These are phyloP conservation scores for Akabosia matsudoensis DNA, from an alignment of 1,140 invertebrate species.

Conservation along the genomic window DNA sequence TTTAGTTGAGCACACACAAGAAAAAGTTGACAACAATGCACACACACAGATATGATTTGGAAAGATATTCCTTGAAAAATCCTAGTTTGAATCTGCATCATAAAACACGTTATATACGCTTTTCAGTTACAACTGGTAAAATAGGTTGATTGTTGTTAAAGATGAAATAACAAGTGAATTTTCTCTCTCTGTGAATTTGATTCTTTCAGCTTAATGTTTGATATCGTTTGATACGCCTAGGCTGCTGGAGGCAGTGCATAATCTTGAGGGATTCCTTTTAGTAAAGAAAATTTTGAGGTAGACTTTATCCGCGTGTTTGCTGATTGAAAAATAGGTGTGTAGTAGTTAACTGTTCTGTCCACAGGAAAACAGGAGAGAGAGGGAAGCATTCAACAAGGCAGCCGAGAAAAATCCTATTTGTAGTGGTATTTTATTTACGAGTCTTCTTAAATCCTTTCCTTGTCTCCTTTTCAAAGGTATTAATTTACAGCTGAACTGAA, in stretches of 20 bases:
- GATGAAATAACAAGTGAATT: neutral
- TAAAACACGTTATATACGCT: constrained; percentile 2
- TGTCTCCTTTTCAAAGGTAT: neutral
- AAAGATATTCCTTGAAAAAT: neutral
- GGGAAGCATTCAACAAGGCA: neutral
- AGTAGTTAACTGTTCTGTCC: neutral
- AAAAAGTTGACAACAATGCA: constrained; percentile 19
- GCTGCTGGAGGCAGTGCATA: neutral
- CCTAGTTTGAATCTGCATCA: neutral
- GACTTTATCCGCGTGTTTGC: too few species aligned
- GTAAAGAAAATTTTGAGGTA: too few species aligned
- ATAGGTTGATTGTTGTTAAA: neutral
- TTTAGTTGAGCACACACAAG: too few species aligned
- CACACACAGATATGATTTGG: neutral
- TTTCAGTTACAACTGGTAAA: neutral
- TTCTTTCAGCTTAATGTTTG: neutral
- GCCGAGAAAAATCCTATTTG: constrained; percentile 30
- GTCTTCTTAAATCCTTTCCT: constrained; percentile 20
- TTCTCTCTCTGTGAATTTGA: neutral
- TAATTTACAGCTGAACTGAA: neutral
- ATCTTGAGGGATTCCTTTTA: too few species aligned
- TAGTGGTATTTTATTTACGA: constrained; percentile 30
- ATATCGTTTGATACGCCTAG: neutral
- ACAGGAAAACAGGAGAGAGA: neutral
- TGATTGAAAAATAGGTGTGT: constrained; percentile 24